Conservation (phyloP, 2,113 vertebrate species). For the Hemiprocne comata region DNA sequence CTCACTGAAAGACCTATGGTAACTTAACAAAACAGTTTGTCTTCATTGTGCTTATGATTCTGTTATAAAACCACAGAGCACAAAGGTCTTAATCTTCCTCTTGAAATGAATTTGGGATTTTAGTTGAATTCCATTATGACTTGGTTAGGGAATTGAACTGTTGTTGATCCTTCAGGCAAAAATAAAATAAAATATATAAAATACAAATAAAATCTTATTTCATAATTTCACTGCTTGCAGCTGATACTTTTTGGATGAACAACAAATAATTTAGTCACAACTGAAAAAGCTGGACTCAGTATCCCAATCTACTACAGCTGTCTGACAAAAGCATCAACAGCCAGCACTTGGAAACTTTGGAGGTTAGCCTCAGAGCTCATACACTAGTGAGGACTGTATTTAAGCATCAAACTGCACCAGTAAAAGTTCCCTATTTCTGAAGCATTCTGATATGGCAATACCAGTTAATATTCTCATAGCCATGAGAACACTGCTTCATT, state of each 20-base stretch:
- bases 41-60: background rate
- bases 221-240: background rate
- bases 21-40: background rate
- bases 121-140: background rate
- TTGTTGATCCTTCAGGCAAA: background rate
- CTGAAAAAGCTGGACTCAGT: rapidly evolving
- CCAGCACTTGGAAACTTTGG: background rate
- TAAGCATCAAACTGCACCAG: background rate
- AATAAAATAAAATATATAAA: background rate
- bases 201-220: background rate
- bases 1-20: background rate
- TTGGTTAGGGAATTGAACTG: background rate
- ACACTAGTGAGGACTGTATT: background rate
- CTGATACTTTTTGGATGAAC: background rate
- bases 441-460: background rate
- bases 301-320: background rate
- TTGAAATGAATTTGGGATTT: background rate
- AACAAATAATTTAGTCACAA: background rate
- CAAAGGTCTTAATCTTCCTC: background rate
- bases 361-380: background rate
- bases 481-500: rapidly evolving
- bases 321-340: background rate
- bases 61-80: background rate
- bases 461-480: background rate
- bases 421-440: background rate